phyloP scores from a whole-genome alignment of 2,797 vertebrate species.

The Leptodactylus fallax region DNA sequence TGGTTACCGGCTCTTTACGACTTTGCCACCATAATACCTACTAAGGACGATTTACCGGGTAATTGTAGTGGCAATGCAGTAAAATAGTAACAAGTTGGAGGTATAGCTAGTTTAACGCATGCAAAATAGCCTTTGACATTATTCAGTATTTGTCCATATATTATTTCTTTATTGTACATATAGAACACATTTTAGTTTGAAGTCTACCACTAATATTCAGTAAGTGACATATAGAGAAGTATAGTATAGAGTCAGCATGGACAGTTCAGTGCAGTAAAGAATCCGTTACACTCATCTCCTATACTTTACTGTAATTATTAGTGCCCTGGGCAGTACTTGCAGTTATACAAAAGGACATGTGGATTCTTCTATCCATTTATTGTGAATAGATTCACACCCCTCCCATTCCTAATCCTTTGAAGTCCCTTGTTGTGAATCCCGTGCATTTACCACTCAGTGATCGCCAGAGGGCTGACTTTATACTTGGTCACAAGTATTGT shows the following conservation, averaged over 20 bases:
- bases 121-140: neutral
- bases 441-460: constrained; percentile 54
- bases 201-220: no score
- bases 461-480: constrained; percentile 54
- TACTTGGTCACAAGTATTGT: constrained; percentile 52
- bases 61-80: neutral
- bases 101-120: neutral
- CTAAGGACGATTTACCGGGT: neutral
- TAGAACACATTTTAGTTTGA: neutral
- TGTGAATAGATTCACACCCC: constrained; percentile 40
- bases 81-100: neutral
- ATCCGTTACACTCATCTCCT: constrained; percentile 14
- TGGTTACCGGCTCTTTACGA: neutral
- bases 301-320: constrained; percentile 46
- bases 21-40: neutral
- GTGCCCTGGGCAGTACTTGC: constrained; percentile 25
- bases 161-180: neutral
- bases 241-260: neutral
- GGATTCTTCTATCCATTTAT: constrained; percentile 45
- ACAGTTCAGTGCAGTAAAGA: neutral
- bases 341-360: constrained; percentile 50
- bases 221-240: neutral
- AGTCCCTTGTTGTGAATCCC: constrained; percentile 33
- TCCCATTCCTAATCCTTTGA: constrained; percentile 46
- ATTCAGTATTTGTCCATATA: neutral